Base-by-base conservation (phyloP, 2,797 vertebrate species). In the Manis crassicaudata region DNA sequence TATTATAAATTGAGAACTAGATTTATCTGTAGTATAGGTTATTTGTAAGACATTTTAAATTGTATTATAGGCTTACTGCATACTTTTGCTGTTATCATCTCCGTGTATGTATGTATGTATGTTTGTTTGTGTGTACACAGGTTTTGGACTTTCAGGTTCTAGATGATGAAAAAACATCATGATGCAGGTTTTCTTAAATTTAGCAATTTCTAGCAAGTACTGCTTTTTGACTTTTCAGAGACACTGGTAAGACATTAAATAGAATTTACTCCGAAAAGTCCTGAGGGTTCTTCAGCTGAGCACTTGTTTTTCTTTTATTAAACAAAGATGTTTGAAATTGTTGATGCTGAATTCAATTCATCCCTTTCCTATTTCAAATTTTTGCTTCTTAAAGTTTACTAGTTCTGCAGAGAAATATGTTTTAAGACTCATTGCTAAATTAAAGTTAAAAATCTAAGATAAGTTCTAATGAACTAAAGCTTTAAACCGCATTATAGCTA, bases 61-160 rank as follows among this genome's bases (percentile, higher is more conserved):
- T 63, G 5, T 86, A 27, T 70, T 75, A 72, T 37, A 75, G 8
- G 37, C 10, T 56, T 56, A 13, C 3, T 86, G 17, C 5, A 35
- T 21, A 50, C 3, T 67, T 86, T 32, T 79, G 6, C 14, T 50
- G 16, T 70, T 65, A 27, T 75, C 37, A 21, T 52, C 23, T 75
- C 0, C 4, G 0, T 37, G 1, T 37, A 1, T 37, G 1, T 37
- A 12, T 67, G 9, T 75, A 5, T 62, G n/a, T 35, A 0, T 56
- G 6, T n/a, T 6, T 56, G 6, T n/a, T 6, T 29, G 25, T 50
- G 5, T 58, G 12, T 9, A 68, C 12, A 54, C 4, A 83, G 54
- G 16, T n/a, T 46, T 67, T 91, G 18, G 54, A 54, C n/a, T 58
- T 32, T 60, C 6, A 84, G 20, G 4, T 60, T 93, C 20, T 85